Percentiles rank a stretch among this genome's conserved stretches.
phyloP scores from a whole-genome alignment of 2,113 vertebrate species.

The Accipiter virgatus region DNA sequence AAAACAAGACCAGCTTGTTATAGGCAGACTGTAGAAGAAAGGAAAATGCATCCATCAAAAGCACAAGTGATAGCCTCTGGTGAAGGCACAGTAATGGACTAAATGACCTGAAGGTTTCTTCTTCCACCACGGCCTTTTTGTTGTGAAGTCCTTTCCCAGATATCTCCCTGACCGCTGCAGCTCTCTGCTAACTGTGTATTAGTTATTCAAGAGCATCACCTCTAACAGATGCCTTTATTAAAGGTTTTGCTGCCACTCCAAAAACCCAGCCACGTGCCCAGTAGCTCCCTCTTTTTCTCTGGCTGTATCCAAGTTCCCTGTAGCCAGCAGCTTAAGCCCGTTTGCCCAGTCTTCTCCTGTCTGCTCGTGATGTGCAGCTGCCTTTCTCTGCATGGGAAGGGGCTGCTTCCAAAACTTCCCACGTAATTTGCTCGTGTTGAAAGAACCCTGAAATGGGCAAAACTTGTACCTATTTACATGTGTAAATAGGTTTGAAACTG shows the following conservation, averaged over 20 bases:
- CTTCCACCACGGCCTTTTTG: not conserved
- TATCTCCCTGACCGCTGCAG: not conserved
- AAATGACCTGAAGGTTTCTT: not conserved
- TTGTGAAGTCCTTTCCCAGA: not conserved
- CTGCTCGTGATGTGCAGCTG: not conserved
- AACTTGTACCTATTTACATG: not conserved
- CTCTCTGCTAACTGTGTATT: not conserved
- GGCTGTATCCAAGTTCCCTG: not conserved
- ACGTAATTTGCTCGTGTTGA: not conserved
- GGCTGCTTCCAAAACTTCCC: not conserved
- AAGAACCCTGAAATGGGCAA: not conserved
- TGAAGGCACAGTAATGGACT: not conserved
- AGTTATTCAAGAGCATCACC: not conserved
- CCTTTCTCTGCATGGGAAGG: not conserved
- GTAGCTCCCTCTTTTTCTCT: not conserved
- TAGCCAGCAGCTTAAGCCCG: not conserved
- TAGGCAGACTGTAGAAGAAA: not conserved
- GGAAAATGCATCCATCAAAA: not conserved
- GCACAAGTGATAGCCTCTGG: not conserved
- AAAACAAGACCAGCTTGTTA: not conserved
- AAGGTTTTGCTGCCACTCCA: not conserved
- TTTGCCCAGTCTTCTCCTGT: not conserved
- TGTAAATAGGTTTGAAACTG: not conserved
- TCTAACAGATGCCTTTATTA: not conserved
- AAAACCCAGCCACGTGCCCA: not conserved